A percentile compares a stretch with the other conserved stretches of the same genome.
Conservation (phyloP, 1,140 invertebrate species). For the Samia ricini region DNA sequence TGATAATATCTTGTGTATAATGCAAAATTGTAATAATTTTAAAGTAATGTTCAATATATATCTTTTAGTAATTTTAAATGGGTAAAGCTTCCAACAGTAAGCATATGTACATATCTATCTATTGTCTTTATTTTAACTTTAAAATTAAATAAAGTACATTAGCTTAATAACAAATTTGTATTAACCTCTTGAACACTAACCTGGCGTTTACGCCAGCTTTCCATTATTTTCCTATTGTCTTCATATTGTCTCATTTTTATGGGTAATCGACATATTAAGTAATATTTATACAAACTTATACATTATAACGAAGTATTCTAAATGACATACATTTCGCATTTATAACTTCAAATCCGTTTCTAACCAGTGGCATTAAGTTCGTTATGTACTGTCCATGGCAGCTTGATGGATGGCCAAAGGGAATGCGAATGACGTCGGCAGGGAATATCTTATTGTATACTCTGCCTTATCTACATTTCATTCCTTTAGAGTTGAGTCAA, state of each 20-base stretch:
- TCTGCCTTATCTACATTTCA: slow-evolving; percentile 21
- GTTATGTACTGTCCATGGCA: slow-evolving; percentile 13
- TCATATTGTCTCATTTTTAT: too few species aligned
- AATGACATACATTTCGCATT: background rate
- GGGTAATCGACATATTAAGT: background rate
- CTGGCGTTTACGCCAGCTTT: too few species aligned
- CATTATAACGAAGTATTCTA: background rate
- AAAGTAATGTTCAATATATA: too few species aligned
- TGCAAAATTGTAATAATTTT: too few species aligned
- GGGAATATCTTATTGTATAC: slow-evolving; percentile 23
- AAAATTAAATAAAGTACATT: too few species aligned
- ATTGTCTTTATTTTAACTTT: background rate
- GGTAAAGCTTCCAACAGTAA: too few species aligned
- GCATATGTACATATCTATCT: background rate
- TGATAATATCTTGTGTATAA: too few species aligned
- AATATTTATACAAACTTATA: background rate
- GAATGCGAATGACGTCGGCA: slow-evolving; percentile 27
- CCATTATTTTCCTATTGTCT: too few species aligned
- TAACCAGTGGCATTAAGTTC: slow-evolving; percentile 20
- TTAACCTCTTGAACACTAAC: too few species aligned
- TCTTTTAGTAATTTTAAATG: too few species aligned
- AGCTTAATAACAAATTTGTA: too few species aligned
- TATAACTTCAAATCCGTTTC: slow-evolving; percentile 7
- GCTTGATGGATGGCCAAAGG: slow-evolving; percentile 36
- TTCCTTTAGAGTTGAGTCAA: slow-evolving; percentile 19